Percentiles rank a stretch among this genome's conserved stretches.
Evolutionary conservation across 2,888 invertebrate genomes (phyloP).

Genomic region (Antitype chi): DNA sequence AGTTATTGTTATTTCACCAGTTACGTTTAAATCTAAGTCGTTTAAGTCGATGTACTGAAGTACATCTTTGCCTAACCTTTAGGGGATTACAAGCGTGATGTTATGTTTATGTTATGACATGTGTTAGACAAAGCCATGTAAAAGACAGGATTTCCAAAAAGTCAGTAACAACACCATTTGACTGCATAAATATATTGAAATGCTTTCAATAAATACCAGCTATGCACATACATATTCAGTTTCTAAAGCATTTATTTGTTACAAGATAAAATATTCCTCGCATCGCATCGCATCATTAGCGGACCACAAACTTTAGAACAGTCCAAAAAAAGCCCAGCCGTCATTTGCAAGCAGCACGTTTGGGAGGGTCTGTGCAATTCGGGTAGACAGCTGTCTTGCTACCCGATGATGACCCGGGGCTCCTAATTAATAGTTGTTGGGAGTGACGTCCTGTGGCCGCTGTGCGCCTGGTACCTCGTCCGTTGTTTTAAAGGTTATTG

Average conservation of each 20-base stretch:
- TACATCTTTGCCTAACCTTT: no score
- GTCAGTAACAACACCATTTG: neutral
- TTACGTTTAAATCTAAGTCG: no score
- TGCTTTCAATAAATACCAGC: neutral
- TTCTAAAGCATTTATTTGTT: neutral
- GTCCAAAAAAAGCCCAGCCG: slow-evolving; percentile 74
- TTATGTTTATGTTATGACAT: no score
- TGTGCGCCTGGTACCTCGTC: slow-evolving; percentile 54
- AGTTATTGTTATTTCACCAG: no score
- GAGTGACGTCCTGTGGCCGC: slow-evolving; percentile 70
- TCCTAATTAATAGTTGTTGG: slow-evolving; percentile 86
- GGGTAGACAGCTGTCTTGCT: slow-evolving; percentile 85
- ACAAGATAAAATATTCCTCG: neutral
- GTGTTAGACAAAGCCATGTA: no score
- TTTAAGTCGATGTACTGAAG: no score
- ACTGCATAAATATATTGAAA: neutral
- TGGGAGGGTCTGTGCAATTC: slow-evolving; percentile 67
- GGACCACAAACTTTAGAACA: slow-evolving; percentile 49
- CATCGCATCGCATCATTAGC: neutral
- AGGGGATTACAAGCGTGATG: no score
- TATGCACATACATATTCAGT: neutral
- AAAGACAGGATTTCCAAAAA: neutral
- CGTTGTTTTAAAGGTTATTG: slow-evolving; percentile 49
- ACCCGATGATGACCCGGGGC: slow-evolving; percentile 83
- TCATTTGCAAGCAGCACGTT: slow-evolving; percentile 77